Percentiles rank a stretch among this genome's conserved stretches.
Evolutionary conservation across 2,888 invertebrate species (phyloP).

Genomic region (Synergus itoensis): DNA sequence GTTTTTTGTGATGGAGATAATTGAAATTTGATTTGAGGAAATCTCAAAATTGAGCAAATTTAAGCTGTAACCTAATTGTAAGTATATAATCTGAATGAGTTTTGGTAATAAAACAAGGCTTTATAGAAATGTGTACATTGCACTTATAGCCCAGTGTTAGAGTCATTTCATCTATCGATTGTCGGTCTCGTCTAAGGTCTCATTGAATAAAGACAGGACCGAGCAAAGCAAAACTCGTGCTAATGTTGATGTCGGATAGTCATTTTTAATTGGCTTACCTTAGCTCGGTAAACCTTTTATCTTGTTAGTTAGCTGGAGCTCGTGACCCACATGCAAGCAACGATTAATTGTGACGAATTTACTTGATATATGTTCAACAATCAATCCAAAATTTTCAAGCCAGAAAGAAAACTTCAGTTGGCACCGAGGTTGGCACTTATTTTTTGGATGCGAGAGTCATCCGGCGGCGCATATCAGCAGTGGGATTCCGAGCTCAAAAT

Average conservation of each 20-base stretch:
- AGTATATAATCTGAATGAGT: not conserved
- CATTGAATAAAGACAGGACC: constrained; percentile 43
- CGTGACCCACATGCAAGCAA: constrained; percentile 76
- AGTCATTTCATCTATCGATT: constrained; percentile 18
- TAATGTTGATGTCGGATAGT: constrained; percentile 48
- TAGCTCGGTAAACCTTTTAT: constrained; percentile 72
- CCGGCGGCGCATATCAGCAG: too few species aligned
- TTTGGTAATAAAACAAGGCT: not conserved
- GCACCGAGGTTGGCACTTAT: not conserved
- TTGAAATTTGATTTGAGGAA: not conserved
- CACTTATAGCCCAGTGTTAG: constrained; percentile 7
- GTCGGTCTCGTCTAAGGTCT: constrained; percentile 10
- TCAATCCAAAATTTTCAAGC: not conserved
- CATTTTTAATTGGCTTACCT: constrained; percentile 73
- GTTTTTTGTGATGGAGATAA: too few species aligned
- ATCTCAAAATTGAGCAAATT: not conserved
- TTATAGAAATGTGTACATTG: not conserved
- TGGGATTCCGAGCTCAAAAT: too few species aligned
- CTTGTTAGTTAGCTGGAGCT: constrained; percentile 74
- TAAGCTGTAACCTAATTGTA: not conserved
- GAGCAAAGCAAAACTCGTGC: constrained; percentile 19
- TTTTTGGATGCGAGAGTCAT: not conserved
- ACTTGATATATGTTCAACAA: constrained; percentile 49
- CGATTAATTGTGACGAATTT: constrained; percentile 67
- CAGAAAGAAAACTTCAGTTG: not conserved